Conservation (phyloP, 2,797 vertebrate species). For the Gadopsis bispinosus region DNA sequence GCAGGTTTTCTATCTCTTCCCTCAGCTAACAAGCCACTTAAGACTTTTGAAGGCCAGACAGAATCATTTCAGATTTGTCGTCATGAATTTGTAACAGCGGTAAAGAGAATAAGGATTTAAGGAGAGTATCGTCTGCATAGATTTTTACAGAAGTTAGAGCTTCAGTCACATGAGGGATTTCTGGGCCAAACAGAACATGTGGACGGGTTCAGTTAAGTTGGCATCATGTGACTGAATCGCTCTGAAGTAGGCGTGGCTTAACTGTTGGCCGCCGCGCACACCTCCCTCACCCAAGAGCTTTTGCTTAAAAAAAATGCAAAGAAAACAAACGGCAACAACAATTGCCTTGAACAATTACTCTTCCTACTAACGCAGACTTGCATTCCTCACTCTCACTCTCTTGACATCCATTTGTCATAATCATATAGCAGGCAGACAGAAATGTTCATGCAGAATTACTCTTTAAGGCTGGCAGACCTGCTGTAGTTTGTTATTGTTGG, state of each 20-base stretch:
- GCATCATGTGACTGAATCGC: not conserved
- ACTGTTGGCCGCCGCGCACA: not conserved
- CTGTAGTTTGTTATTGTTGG: not conserved
- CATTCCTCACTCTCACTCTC: not conserved
- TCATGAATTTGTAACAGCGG: not conserved
- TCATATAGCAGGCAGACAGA: not conserved
- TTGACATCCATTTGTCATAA: not conserved
- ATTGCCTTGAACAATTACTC: not conserved
- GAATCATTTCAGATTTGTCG: not conserved
- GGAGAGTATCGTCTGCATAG: constrained; percentile 52
- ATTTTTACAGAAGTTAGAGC: not conserved
- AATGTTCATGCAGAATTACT: not conserved
- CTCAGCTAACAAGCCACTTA: not conserved
- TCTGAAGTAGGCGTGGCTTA: not conserved
- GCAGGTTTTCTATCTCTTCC: not conserved
- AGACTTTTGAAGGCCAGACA: not conserved
- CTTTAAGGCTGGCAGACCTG: not conserved
- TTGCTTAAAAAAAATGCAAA: not conserved
- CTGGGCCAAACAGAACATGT: not conserved
- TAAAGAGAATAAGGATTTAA: not conserved
- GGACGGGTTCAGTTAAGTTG: not conserved
- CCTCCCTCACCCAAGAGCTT: not conserved
- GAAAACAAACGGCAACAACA: not conserved
- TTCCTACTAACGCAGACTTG: not conserved
- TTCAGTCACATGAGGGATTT: not conserved